A percentile compares a stretch with the other conserved stretches of the same genome.
Conservation (phyloP, 2,797 vertebrate species). For the Onychomys arenicola region DNA sequence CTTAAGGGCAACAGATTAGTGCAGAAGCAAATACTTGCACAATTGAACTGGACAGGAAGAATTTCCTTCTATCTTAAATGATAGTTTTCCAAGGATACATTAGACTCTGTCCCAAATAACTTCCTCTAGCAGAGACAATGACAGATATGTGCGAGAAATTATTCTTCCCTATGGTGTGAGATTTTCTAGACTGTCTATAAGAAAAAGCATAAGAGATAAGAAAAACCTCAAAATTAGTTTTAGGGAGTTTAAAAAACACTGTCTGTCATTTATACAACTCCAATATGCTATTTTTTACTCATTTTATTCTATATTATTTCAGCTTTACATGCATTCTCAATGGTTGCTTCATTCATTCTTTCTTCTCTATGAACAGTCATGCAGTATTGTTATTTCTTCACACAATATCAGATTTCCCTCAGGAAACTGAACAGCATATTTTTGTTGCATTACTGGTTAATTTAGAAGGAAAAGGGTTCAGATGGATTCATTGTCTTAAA, state of each 20-base stretch:
- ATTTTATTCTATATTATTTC: conserved; percentile 16
- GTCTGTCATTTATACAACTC: background rate
- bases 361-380: background rate
- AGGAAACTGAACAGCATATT: background rate
- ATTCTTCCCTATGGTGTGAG: background rate
- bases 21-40: background rate
- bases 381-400: background rate
- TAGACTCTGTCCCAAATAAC: background rate
- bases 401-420: background rate
- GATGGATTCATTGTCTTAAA: background rate
- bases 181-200: conserved; percentile 18
- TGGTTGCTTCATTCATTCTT: background rate
- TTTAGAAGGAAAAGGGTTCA: background rate
- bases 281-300: background rate
- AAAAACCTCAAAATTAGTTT: conserved; percentile 32
- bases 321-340: background rate
- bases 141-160: background rate
- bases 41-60: background rate
- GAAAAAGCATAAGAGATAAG: background rate
- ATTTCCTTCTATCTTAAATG: conserved; percentile 31
- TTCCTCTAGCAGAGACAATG: background rate
- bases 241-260: background rate
- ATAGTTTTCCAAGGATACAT: conserved; percentile 35
- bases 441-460: background rate
- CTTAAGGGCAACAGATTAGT: background rate